phyloP scores from a whole-genome alignment of 1,140 invertebrate species.

The Hylaeus anthracinus region DNA sequence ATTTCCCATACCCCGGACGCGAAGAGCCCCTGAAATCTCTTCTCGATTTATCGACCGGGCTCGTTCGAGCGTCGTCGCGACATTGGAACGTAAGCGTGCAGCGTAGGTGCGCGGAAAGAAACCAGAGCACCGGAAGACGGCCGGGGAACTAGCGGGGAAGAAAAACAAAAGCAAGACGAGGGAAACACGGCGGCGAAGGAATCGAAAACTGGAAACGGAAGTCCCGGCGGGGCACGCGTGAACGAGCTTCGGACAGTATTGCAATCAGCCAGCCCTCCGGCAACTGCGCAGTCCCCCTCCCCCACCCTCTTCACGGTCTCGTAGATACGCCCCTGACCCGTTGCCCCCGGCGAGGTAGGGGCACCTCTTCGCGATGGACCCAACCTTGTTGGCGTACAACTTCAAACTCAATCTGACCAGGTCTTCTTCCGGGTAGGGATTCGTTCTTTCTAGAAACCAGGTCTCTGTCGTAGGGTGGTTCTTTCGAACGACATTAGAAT shows the following conservation, averaged over 20 bases:
- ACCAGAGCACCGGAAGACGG: conserved; percentile 13
- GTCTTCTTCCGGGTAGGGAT: conserved; percentile 7
- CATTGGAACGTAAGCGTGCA: too few species aligned
- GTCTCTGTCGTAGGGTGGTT: background rate
- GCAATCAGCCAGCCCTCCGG: conserved; percentile 44
- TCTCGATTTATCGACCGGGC: too few species aligned
- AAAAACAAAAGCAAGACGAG: conserved; percentile 4
- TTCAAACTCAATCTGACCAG: conserved; percentile 72
- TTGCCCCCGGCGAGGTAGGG: conserved; percentile 47
- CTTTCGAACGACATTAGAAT: conserved; percentile 13
- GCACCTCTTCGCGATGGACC: conserved; percentile 21
- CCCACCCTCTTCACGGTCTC: conserved; percentile 17
- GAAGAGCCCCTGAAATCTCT: too few species aligned
- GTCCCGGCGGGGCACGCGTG: conserved; percentile 57
- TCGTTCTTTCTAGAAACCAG: background rate
- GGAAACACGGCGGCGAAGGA: background rate
- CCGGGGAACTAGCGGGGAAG: background rate
- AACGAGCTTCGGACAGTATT: conserved; percentile 63
- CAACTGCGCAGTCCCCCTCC: conserved; percentile 1
- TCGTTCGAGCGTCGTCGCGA: too few species aligned
- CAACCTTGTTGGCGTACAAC: conserved; percentile 71
- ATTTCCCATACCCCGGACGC: too few species aligned
- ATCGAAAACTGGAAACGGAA: conserved; percentile 48
- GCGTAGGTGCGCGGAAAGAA: background rate
- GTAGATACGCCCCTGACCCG: conserved; percentile 55